phyloP scores from a whole-genome alignment of 2,888 invertebrate genomes.

The Operophtera brumata region DNA sequence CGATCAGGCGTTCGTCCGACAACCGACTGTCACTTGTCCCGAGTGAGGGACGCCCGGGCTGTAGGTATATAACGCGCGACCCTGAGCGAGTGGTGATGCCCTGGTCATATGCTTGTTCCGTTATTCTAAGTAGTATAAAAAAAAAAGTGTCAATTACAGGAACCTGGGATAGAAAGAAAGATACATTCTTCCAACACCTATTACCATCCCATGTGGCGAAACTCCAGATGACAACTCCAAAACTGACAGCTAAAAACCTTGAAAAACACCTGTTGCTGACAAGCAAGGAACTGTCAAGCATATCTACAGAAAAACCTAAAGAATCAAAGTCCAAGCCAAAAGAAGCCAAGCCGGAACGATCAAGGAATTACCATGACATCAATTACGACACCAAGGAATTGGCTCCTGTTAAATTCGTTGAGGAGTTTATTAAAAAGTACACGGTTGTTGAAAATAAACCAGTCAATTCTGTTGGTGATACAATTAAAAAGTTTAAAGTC shows the following conservation, averaged over 20 bases:
- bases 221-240: not conserved
- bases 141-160: not conserved
- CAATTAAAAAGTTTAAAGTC: too few species aligned
- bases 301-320: not conserved
- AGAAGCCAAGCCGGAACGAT: not conserved
- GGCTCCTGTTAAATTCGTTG: conserved; percentile 7
- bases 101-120: too few species aligned
- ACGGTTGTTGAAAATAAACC: not conserved
- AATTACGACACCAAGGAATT: not conserved
- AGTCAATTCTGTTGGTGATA: not conserved
- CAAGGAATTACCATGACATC: conserved; percentile 5
- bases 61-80: too few species aligned
- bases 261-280: conserved; percentile 8
- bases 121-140: too few species aligned
- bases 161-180: conserved; percentile 9
- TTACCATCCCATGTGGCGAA: not conserved
- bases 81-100: too few species aligned
- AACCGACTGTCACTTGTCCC: too few species aligned
- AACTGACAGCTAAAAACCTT: conserved; percentile 14
- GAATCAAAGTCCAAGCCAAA: not conserved
- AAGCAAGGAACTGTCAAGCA: not conserved
- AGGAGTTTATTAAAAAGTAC: conserved; percentile 4
- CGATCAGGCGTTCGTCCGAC: too few species aligned
- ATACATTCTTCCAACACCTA: conserved; percentile 2
- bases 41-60: too few species aligned